Conservation (phyloP, 2,888 invertebrate species). For the Aromia moschata region DNA sequence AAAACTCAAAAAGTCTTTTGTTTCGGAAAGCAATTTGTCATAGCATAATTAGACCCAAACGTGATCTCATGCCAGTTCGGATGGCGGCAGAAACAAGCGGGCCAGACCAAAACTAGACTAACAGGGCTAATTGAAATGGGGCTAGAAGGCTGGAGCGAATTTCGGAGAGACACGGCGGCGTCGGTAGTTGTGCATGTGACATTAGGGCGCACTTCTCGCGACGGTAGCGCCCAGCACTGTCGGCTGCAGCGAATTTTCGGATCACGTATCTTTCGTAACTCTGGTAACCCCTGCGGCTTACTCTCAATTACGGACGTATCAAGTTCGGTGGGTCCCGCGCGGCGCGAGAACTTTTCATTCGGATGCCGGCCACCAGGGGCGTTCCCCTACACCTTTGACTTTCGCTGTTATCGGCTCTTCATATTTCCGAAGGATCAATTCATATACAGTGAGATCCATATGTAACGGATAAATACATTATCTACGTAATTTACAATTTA, state of each 20-base stretch:
- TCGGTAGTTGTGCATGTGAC: conserved; percentile 42
- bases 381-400: conserved; percentile 3
- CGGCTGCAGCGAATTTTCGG: conserved; percentile 47
- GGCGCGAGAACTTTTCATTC: conserved; percentile 40
- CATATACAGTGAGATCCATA: too few species aligned
- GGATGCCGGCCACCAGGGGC: conserved; percentile 29
- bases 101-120: conserved; percentile 33
- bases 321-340: conserved; percentile 44
- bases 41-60: conserved; percentile 33
- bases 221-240: conserved; percentile 29
- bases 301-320: conserved; percentile 49
- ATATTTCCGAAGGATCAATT: neutral
- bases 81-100: conserved; percentile 28
- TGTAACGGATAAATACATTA: too few species aligned
- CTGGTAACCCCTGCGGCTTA: conserved; percentile 50
- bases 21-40: conserved; percentile 40
- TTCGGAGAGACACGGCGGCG: conserved; percentile 25
- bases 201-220: conserved; percentile 36
- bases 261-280: conserved; percentile 48
- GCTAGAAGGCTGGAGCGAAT: conserved; percentile 27
- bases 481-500: too few species aligned
- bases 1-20: conserved; percentile 7
- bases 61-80: conserved; percentile 29
- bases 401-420: neutral
- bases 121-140: conserved; percentile 37